Base-by-base conservation (phyloP, 2,113 vertebrate genomes). In the Ramphastos sulfuratus region DNA sequence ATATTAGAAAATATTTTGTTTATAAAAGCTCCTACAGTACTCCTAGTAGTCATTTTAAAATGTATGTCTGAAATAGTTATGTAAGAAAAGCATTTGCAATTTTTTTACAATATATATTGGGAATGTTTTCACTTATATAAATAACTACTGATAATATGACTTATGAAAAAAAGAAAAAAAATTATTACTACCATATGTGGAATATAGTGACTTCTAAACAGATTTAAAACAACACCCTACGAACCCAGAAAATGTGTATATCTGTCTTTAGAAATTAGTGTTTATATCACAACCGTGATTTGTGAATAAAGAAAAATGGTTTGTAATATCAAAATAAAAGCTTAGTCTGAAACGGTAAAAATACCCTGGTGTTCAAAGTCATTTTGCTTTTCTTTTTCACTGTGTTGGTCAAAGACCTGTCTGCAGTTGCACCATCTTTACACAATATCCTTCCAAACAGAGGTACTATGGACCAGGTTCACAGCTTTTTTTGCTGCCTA, bases 271-370 rank as follows among this genome's bases (percentile, higher is more conserved):
- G 98, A 98, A 98, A 98, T 98, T 98, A 98, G 98, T 98, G 98
- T 98, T 98, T 98, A 97, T 98, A 98, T 98, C 98, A 98, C 98
- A 97, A 96, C 97, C 97, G 97, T 98, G 98, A 98, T 98, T 98
- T 98, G 98, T 98, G 98, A 98, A 98, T 98, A 98, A 98, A 97
- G 97, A 98, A 97, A 97, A 98, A 97, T 98, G 98, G 98, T 98
- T 98, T 98, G 98, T 98, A 98, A 98, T 98, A 98, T 98, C 97
- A 98, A 98, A 98, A 98, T 98, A 98, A 98, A 98, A 98, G 97
- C 96, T 98, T 98, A 98, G 98, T 98, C 98, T 98, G 97, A 97
- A 98, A 98, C 97, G 96, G 97, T 98, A 94, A 80, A 37, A 73
- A 30, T 77, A 93, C 48, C 8, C 80, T 81, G 81, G 93, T 96